Conservation (phyloP, 92 coral and sea anemone species). For the Epizoanthus rinbou region DNA sequence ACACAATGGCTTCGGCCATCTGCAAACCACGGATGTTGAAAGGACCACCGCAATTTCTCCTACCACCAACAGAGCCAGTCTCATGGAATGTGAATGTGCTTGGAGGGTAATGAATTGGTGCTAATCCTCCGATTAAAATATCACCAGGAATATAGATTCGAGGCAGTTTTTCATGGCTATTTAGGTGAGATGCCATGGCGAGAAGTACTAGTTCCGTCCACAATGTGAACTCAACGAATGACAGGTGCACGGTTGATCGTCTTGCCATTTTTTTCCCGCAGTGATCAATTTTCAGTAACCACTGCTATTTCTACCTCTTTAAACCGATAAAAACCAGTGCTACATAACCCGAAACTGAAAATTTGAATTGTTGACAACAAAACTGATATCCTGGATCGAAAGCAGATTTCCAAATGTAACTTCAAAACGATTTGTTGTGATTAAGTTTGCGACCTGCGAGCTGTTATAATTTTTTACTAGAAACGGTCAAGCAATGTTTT, state of each 20-base stretch:
- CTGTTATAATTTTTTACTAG: too few species aligned
- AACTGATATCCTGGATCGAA: background rate
- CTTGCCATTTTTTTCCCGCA: background rate
- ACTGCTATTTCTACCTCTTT: too few species aligned
- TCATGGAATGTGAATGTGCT: constrained; percentile 18
- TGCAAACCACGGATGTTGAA: constrained; percentile 75
- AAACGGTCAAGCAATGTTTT: background rate
- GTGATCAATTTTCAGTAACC: background rate
- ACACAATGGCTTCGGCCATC: constrained; percentile 75
- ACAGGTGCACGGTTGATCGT: background rate
- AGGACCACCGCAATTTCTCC: constrained; percentile 56
- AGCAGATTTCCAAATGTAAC: too few species aligned
- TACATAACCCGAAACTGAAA: too few species aligned
- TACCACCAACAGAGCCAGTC: constrained; percentile 8
- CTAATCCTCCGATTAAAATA: constrained; percentile 60
- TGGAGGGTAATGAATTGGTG: constrained; percentile 69
- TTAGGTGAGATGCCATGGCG: background rate
- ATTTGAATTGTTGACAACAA: background rate
- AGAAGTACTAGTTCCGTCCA: background rate
- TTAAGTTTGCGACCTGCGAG: too few species aligned
- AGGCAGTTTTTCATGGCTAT: background rate
- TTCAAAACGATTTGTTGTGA: too few species aligned
- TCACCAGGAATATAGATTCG: constrained; percentile 57
- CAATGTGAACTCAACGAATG: background rate
- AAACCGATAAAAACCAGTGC: too few species aligned